Percentiles rank a stretch among this genome's conserved stretches.
Evolutionary conservation across 2,888 invertebrate genomes (phyloP).

Genomic region (Orthosia gracilis): DNA sequence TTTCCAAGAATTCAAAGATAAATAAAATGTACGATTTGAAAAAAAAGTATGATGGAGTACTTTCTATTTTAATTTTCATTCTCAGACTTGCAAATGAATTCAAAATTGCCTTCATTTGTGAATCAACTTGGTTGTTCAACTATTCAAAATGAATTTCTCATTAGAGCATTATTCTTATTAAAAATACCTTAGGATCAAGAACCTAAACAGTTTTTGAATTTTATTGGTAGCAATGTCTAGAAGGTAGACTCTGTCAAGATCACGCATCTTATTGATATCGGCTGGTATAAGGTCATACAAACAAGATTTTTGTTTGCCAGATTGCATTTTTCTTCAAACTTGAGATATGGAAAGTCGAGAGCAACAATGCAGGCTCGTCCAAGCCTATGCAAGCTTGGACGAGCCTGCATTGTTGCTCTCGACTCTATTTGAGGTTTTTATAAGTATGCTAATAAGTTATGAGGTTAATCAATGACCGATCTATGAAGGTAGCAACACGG

Average conservation of each 20-base stretch:
- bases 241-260: neutral
- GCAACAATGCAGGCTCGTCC: too few relatives aligned
- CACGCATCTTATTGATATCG: neutral
- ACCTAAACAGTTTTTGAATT: neutral
- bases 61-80: constrained; percentile 25
- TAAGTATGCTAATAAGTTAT: too few relatives aligned
- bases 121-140: constrained; percentile 28
- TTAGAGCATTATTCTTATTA: constrained; percentile 25
- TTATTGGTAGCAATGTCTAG: neutral
- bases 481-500: neutral
- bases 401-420: too few relatives aligned
- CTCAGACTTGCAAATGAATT: constrained; percentile 45
- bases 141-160: constrained; percentile 29
- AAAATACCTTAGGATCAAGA: neutral
- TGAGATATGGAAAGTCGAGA: too few relatives aligned
- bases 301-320: too few relatives aligned
- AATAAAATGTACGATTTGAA: constrained; percentile 10
- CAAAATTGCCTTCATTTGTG: constrained; percentile 27
- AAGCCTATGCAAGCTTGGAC: too few relatives aligned
- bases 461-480: neutral
- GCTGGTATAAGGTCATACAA: neutral
- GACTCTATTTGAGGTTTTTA: neutral
- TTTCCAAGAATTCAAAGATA: neutral
- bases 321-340: too few relatives aligned
- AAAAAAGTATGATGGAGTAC: constrained; percentile 15